Percentiles rank a stretch among this genome's conserved stretches.
phyloP scores from a whole-genome alignment of 2,888 invertebrate species.

The Litoditis marina region DNA sequence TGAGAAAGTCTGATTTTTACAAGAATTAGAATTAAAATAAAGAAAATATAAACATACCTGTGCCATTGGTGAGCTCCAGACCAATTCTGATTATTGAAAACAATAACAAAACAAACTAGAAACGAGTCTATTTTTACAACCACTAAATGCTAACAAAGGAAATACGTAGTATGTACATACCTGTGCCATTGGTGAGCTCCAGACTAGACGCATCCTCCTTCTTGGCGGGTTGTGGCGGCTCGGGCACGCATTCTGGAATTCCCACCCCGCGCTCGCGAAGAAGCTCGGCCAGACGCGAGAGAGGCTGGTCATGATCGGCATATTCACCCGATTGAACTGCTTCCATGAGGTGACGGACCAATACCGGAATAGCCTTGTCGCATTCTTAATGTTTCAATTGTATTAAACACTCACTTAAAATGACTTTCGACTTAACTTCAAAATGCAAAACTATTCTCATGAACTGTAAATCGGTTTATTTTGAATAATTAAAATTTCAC shows the following conservation, averaged over 20 bases:
- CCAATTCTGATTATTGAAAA: neutral
- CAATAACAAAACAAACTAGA: neutral
- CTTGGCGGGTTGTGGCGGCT: slow-evolving; percentile 5
- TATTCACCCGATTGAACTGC: slow-evolving; percentile 11
- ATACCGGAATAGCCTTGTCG: slow-evolving; percentile 4
- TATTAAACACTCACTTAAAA: too few relatives aligned
- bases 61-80: neutral
- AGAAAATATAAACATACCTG: neutral
- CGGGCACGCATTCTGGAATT: slow-evolving; percentile 12
- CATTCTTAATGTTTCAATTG: too few relatives aligned
- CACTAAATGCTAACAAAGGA: neutral
- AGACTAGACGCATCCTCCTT: neutral
- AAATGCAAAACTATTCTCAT: too few relatives aligned
- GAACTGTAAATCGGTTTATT: too few relatives aligned
- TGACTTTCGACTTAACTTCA: too few relatives aligned
- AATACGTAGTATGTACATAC: neutral
- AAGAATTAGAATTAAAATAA: too few relatives aligned
- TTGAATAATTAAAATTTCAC: too few relatives aligned
- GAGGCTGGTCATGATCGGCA: slow-evolving; percentile 7
- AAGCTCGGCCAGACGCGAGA: slow-evolving; percentile 8
- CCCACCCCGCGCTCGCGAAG: slow-evolving; percentile 13
- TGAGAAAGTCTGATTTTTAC: too few relatives aligned
- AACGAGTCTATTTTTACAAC: neutral
- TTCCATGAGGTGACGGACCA: slow-evolving; percentile 13
- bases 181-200: neutral